These are phyloP conservation scores for Pelusios castaneus DNA, from an alignment of 2,113 vertebrate species.

Conservation along the genomic window DNA sequence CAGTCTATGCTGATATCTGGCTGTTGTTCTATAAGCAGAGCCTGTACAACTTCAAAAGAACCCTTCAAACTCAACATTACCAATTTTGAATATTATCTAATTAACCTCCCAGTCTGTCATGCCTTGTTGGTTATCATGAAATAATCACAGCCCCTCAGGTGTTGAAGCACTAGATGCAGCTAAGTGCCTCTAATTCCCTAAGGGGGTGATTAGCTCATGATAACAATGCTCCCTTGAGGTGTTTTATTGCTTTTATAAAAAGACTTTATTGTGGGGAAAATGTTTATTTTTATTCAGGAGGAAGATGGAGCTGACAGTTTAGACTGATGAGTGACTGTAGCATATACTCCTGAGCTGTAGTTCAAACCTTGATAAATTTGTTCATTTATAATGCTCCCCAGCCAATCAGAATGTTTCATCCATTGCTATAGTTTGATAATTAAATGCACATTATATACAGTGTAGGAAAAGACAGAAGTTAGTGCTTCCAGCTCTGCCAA, in stretches of 20 bases:
- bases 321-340: conserved; percentile 68
- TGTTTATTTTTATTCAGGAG: conserved; percentile 81
- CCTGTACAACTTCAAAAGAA: conserved; percentile 76
- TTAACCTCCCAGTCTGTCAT: conserved; percentile 78
- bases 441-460: conserved; percentile 52
- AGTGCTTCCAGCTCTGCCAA: conserved; percentile 62
- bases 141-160: conserved; percentile 78
- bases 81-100: conserved; percentile 80
- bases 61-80: conserved; percentile 73
- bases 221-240: conserved; percentile 80
- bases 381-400: conserved; percentile 61
- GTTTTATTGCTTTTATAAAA: conserved; percentile 80
- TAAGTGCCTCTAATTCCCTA: conserved; percentile 80
- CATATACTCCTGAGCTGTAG: conserved; percentile 55
- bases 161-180: conserved; percentile 73
- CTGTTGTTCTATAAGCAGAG: conserved; percentile 68
- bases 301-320: conserved; percentile 77
- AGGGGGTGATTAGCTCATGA: conserved; percentile 80
- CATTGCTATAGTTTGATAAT: conserved; percentile 32
- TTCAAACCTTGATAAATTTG: conserved; percentile 52
- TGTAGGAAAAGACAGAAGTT: conserved; percentile 40
- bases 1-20: conserved; percentile 64
- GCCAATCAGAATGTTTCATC: conserved; percentile 41
- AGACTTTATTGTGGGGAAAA: conserved; percentile 77
- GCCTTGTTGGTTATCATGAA: conserved; percentile 75